Percentiles rank a stretch among this genome's conserved stretches.
phyloP scores from a whole-genome alignment of 2,888 invertebrate genomes.

The Mythimna ferrago region DNA sequence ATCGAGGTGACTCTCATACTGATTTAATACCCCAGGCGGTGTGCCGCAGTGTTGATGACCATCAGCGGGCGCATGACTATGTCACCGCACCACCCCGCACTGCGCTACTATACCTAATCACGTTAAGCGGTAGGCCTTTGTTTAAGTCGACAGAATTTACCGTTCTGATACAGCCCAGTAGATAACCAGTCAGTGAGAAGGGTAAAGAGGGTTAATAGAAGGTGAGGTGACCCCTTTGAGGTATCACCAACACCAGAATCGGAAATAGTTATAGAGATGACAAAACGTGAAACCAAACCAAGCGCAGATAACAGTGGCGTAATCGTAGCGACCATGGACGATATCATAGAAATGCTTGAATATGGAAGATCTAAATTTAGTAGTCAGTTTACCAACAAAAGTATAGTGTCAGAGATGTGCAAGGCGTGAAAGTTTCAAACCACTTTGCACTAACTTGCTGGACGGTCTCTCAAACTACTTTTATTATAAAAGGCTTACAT shows the following conservation, averaged over 20 bases:
- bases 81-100: no score
- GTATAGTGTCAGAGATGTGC: background rate
- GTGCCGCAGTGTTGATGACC: no score
- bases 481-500: conserved; percentile 30
- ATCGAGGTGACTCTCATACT: conserved; percentile 65
- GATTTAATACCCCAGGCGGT: background rate
- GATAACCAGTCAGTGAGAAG: background rate
- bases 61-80: no score
- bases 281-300: background rate
- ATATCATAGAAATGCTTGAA: background rate
- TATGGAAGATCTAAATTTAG: background rate
- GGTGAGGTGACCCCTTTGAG: background rate
- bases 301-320: background rate
- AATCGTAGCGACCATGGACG: background rate
- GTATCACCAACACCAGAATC: background rate
- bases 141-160: background rate
- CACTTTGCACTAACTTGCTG: conserved; percentile 4
- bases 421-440: conserved; percentile 15
- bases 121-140: background rate
- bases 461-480: conserved; percentile 6
- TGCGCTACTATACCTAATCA: no score
- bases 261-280: background rate
- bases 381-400: background rate
- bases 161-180: background rate
- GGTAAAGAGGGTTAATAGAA: no score